Evolutionary conservation across 2,888 invertebrate genomes (phyloP).

Genomic region (Dynastes maya): DNA sequence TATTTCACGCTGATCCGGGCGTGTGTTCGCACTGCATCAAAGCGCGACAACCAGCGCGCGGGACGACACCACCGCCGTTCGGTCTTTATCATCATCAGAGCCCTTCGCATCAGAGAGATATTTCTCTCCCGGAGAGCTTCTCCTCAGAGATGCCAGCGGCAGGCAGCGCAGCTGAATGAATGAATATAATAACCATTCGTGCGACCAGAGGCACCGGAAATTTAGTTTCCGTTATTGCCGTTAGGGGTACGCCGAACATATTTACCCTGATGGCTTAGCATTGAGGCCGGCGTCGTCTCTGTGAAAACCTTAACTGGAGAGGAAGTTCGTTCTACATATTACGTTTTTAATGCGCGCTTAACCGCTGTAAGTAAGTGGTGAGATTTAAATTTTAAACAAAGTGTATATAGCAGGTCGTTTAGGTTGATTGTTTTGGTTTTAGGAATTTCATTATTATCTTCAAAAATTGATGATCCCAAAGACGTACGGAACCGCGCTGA

Average conservation of each 20-base stretch:
- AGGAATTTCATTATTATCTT: too few species aligned
- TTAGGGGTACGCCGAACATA: constrained; percentile 58
- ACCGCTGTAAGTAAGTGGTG: background rate
- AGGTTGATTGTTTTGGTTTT: too few species aligned
- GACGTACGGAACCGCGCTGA: too few species aligned
- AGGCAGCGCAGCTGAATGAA: constrained; percentile 60
- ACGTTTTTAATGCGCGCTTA: constrained; percentile 45
- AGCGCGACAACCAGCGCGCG: constrained; percentile 16
- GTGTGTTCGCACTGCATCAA: constrained; percentile 39
- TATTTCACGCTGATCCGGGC: constrained; percentile 31
- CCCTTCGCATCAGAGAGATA: constrained; percentile 27
- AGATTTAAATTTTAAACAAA: constrained; percentile 14
- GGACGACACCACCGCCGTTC: constrained; percentile 26
- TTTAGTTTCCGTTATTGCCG: constrained; percentile 66
- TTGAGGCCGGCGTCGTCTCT: background rate
- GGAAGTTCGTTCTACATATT: constrained; percentile 36
- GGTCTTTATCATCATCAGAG: constrained; percentile 47
- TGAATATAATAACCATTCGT: constrained; percentile 66
- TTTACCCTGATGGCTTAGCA: constrained; percentile 51
- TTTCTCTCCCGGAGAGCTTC: constrained; percentile 40
- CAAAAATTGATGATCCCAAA: too few species aligned
- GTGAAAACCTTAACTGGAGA: constrained; percentile 38
- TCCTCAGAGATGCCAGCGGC: constrained; percentile 51
- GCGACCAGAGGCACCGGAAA: constrained; percentile 65
- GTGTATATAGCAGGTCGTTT: too few species aligned